Evolutionary conservation across 2,113 vertebrate species (phyloP).

Genomic region (Microcebus lehilahytsara): DNA sequence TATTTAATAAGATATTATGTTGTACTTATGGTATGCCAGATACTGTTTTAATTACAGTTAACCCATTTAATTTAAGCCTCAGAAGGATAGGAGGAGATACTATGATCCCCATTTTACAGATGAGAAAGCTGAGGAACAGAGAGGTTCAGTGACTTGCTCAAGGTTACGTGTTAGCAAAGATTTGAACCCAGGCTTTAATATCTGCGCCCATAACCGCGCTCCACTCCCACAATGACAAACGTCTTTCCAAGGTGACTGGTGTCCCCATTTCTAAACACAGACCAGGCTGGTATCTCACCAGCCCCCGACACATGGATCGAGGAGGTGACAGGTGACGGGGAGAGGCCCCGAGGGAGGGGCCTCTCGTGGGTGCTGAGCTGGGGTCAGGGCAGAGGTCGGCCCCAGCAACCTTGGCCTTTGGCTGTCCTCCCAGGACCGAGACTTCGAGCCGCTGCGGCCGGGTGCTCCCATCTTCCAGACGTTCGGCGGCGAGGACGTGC

Average conservation of each 20-base stretch:
- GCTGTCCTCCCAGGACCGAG: conserved; percentile 65
- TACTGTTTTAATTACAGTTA: neutral
- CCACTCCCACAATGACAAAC: neutral
- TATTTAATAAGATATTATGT: neutral
- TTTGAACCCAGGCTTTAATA: neutral
- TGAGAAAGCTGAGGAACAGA: neutral
- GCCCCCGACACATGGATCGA: neutral
- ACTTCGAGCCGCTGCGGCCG: conserved; percentile 61
- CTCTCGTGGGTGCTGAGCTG: too few relatives aligned
- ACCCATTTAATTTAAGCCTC: neutral
- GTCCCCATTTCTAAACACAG: neutral
- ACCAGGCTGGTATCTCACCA: neutral
- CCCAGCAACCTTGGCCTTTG: neutral
- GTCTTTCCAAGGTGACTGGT: neutral
- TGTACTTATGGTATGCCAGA: neutral
- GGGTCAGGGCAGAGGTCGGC: neutral
- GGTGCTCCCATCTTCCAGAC: conserved; percentile 74
- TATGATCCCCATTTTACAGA: neutral
- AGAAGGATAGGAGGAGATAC: neutral
- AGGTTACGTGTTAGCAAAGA: neutral
- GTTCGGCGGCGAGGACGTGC: conserved; percentile 60
- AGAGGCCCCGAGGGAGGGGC: too few relatives aligned
- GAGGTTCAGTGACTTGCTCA: neutral
- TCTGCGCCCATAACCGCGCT: rapidly evolving
- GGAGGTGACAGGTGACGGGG: neutral